phyloP scores from a whole-genome alignment of 1,140 invertebrate genomes.

The Brachionus manjavacas region DNA sequence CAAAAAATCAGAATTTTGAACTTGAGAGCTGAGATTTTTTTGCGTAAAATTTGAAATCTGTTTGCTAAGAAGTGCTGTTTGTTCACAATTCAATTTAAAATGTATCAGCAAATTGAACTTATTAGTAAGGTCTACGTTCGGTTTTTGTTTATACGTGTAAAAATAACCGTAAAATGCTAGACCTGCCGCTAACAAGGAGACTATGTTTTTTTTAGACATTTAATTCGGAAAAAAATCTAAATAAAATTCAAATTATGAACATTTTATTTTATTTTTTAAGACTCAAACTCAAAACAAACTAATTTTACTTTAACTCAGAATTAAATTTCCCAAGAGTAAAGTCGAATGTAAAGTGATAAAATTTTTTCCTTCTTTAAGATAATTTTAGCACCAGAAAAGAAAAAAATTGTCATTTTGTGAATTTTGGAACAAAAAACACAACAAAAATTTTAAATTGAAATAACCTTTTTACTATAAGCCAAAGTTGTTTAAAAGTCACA shows the following conservation, averaged over 20 bases:
- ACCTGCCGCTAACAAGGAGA: background rate
- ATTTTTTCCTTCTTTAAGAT: no score
- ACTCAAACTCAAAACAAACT: background rate
- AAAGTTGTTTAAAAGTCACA: no score
- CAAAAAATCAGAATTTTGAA: background rate
- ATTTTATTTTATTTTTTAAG: background rate
- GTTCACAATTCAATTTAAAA: conserved; percentile 3
- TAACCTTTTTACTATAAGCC: no score
- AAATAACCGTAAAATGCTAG: background rate
- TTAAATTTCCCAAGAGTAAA: no score
- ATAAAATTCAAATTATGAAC: background rate
- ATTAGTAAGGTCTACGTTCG: background rate
- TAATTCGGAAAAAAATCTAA: background rate
- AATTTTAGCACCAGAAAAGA: no score
- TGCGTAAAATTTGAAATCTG: background rate
- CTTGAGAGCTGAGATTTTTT: background rate
- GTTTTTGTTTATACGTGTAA: background rate
- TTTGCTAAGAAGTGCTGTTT: conserved; percentile 12
- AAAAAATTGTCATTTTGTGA: no score
- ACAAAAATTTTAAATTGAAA: no score
- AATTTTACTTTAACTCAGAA: background rate
- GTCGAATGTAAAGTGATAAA: no score
- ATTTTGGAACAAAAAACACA: no score
- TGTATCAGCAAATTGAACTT: background rate
- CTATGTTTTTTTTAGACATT: background rate